phyloP scores from a whole-genome alignment of 2,113 vertebrate species.

The Forbesichthys papilliferus region DNA sequence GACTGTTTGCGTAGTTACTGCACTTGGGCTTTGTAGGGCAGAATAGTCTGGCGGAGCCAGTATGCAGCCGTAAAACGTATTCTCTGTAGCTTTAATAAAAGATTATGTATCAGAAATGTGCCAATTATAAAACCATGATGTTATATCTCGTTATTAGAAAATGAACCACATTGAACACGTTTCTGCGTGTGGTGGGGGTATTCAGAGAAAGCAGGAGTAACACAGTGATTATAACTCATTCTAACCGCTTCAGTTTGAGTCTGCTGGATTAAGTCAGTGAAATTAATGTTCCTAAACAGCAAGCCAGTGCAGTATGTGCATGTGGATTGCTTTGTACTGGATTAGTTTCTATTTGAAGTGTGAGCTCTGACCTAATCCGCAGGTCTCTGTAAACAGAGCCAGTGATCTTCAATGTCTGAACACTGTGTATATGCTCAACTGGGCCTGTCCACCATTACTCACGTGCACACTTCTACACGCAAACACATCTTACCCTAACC shows the following conservation, averaged over 20 bases:
- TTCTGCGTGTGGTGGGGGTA: background rate
- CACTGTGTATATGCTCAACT: conserved; percentile 51
- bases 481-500: conserved; percentile 13
- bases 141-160: no score
- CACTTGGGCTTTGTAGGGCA: no score
- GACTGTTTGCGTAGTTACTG: no score
- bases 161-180: background rate
- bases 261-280: conserved; percentile 31
- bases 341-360: conserved; percentile 69
- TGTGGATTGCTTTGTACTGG: conserved; percentile 16
- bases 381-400: conserved; percentile 65
- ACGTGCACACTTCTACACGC: background rate
- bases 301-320: conserved; percentile 5
- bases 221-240: conserved; percentile 39
- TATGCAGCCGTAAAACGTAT: no score
- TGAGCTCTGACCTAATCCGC: conserved; percentile 60
- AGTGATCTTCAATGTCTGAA: conserved; percentile 59
- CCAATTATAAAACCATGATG: no score
- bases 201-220: background rate
- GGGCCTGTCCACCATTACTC: conserved; percentile 34
- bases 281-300: conserved; percentile 42
- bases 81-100: no score
- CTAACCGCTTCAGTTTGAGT: conserved; percentile 37
- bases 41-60: no score
- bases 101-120: no score